Evolutionary conservation across 2,888 invertebrate species (phyloP).

Genomic region (Plagiodera versicolora): DNA sequence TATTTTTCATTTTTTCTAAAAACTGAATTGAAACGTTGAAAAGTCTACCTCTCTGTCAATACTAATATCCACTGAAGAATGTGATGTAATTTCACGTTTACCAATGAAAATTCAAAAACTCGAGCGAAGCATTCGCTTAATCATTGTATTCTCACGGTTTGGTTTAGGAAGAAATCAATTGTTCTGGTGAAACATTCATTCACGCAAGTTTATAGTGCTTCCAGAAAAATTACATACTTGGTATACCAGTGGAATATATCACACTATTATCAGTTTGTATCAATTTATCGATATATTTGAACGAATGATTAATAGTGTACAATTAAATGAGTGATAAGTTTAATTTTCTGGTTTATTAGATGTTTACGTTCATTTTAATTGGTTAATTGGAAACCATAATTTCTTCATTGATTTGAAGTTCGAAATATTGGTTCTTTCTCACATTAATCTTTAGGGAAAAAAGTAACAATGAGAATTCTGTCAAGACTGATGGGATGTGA

Average conservation of each 20-base stretch:
- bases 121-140: conserved; percentile 6
- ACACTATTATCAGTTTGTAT: no score
- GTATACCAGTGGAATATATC: no score
- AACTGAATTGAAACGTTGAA: no score
- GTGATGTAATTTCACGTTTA: not conserved
- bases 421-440: not conserved
- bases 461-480: not conserved
- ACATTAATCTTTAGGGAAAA: not conserved
- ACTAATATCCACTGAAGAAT: no score
- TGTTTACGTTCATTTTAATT: not conserved
- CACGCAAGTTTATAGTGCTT: no score
- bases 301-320: not conserved
- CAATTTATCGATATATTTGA: not conserved
- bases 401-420: not conserved
- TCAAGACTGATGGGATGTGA: not conserved
- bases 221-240: no score
- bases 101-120: not conserved
- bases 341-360: not conserved
- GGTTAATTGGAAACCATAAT: not conserved
- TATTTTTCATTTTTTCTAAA: no score
- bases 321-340: not conserved
- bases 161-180: no score
- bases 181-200: not conserved
- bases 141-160: conserved; percentile 18
- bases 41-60: no score